Evolutionary conservation across 2,888 invertebrate species (phyloP).

Genomic region (Adela reaumurella): DNA sequence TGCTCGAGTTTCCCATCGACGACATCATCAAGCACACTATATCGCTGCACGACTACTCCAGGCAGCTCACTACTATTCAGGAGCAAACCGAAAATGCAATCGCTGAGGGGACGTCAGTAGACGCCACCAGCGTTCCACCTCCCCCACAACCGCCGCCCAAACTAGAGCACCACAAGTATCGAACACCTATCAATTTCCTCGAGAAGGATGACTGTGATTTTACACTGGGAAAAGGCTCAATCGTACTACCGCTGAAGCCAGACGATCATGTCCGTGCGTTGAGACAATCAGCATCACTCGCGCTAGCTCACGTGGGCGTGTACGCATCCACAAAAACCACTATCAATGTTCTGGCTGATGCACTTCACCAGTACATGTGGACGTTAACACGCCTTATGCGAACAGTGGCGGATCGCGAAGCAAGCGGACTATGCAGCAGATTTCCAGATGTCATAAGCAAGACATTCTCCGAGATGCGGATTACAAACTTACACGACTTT

Average conservation of each 20-base stretch:
- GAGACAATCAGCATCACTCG: constrained; percentile 41
- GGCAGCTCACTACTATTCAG: constrained; percentile 31
- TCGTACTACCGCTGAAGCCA: constrained; percentile 39
- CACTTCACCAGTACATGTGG: constrained; percentile 35
- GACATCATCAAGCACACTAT: constrained; percentile 48
- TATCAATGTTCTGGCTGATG: constrained; percentile 34
- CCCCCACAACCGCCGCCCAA: constrained; percentile 32
- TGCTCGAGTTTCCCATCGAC: constrained; percentile 39
- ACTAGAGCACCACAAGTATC: constrained; percentile 32
- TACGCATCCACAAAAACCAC: constrained; percentile 36
- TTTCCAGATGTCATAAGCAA: constrained; percentile 46
- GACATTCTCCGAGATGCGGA: constrained; percentile 40
- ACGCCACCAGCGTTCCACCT: constrained; percentile 29
- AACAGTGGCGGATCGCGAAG: constrained; percentile 38
- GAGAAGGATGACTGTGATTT: constrained; percentile 44
- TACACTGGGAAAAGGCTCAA: constrained; percentile 37
- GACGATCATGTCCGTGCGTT: constrained; percentile 44
- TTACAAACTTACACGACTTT: constrained; percentile 40
- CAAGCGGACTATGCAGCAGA: constrained; percentile 35
- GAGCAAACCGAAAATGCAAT: constrained; percentile 34
- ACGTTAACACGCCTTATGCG: constrained; percentile 44
- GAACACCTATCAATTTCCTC: constrained; percentile 36
- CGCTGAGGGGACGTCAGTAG: constrained; percentile 30
- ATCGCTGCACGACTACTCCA: constrained; percentile 34
- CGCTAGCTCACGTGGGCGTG: constrained; percentile 40